Conservation (phyloP, 2,888 invertebrate species). For the Drosophila leonis region DNA sequence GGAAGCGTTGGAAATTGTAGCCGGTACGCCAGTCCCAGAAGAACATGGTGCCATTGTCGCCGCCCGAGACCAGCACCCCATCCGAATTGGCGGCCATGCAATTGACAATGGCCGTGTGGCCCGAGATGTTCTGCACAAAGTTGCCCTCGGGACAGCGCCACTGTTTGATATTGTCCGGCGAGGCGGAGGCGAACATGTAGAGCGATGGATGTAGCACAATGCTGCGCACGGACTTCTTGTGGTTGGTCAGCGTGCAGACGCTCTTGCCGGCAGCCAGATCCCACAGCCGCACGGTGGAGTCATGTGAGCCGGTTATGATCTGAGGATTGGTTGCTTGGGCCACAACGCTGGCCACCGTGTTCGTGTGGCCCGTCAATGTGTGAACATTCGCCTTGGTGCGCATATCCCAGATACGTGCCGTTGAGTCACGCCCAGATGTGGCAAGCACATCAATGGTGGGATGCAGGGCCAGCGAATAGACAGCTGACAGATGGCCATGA, state of each 20-base stretch:
- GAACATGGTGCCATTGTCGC: conserved; percentile 98
- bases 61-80: conserved; percentile 98
- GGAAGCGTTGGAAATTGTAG: conserved; percentile 98
- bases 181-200: conserved; percentile 98
- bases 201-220: conserved; percentile 91
- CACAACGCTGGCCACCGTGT: conserved; percentile 97
- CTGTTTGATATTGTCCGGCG: conserved; percentile 99
- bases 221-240: conserved; percentile 97
- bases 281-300: conserved; percentile 98
- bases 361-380: conserved; percentile 97
- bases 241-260: conserved; percentile 97
- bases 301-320: conserved; percentile 97
- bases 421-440: conserved; percentile 97
- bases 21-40: conserved; percentile 99
- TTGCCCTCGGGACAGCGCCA: conserved; percentile 99
- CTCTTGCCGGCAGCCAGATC: conserved; percentile 98
- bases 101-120: conserved; percentile 99
- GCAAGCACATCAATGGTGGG: conserved; percentile 95
- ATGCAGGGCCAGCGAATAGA: conserved; percentile 96
- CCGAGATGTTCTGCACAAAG: conserved; percentile 98
- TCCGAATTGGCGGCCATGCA: conserved; percentile 97
- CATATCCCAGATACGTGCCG: conserved; percentile 99
- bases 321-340: conserved; percentile 98
- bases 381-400: conserved; percentile 99
- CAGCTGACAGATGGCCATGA: conserved; percentile 99